Percentiles rank a stretch among this genome's conserved stretches.
Conservation (phyloP, 1,140 invertebrate genomes). For the Drosophila aff. region DNA sequence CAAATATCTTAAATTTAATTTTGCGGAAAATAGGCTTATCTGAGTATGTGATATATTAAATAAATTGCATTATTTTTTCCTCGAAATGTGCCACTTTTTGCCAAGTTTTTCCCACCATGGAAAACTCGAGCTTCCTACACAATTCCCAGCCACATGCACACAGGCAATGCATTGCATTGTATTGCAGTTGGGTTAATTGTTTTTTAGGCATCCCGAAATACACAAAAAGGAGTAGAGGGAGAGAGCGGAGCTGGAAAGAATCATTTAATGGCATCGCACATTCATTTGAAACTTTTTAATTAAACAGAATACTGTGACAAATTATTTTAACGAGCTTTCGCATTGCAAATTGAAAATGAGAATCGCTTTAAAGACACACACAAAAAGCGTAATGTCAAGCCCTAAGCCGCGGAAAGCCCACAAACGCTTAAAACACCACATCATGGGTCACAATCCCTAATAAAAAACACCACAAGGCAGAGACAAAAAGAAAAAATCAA, state of each 20-base stretch:
- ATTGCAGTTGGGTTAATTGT: constrained; percentile 75
- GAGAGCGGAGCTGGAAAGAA: constrained; percentile 30
- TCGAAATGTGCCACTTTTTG: constrained; percentile 15
- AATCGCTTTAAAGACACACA: constrained; percentile 32
- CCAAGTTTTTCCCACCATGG: constrained; percentile 9
- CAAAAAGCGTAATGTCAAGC: constrained; percentile 54
- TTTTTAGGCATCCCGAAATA: constrained; percentile 56
- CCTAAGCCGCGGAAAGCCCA: constrained; percentile 12
- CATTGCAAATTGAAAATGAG: constrained; percentile 56
- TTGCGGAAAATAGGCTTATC: constrained; percentile 31
- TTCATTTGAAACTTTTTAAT: constrained; percentile 78
- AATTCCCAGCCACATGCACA: constrained; percentile 12
- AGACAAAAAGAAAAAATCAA: constrained; percentile 1
- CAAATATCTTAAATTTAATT: constrained; percentile 27
- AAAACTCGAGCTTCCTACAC: constrained; percentile 13
- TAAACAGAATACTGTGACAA: constrained; percentile 76
- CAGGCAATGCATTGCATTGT: constrained; percentile 20
- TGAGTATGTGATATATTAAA: constrained; percentile 8
- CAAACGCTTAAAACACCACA: constrained; percentile 19
- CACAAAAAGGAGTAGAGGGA: constrained; percentile 12
- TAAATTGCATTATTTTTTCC: constrained; percentile 5
- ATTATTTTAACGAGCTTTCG: constrained; percentile 75
- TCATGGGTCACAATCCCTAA: constrained; percentile 7
- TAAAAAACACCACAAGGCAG: constrained; percentile 14
- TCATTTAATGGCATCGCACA: constrained; percentile 62